A percentile compares a stretch with the other conserved stretches of the same genome.
These are phyloP conservation scores for Corapipo altera DNA, from an alignment of 2,113 vertebrate species.

Conservation along the genomic window DNA sequence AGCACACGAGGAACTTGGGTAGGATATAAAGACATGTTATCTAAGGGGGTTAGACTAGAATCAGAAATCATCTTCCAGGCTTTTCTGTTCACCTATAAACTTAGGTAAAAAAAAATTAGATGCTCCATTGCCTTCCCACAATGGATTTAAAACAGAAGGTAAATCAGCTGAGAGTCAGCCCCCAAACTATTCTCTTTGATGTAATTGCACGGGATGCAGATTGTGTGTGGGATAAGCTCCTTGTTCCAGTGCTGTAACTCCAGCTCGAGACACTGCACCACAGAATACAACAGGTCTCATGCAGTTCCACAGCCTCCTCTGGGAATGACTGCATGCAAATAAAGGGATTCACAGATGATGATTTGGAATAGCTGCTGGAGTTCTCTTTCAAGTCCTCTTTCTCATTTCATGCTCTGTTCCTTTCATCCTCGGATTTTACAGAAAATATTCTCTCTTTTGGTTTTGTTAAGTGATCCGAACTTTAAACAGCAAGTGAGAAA, in stretches of 20 bases:
- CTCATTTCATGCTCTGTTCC: conserved; percentile 61
- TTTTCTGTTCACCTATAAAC: not conserved
- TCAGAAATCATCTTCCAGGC: not conserved
- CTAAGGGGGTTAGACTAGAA: not conserved
- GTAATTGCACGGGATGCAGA: conserved; percentile 16
- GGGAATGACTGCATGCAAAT: conserved; percentile 54
- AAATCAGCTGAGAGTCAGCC: conserved; percentile 6
- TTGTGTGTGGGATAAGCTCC: conserved; percentile 40
- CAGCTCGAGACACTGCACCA: conserved; percentile 2
- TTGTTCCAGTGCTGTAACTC: conserved; percentile 8
- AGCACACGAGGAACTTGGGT: not conserved
- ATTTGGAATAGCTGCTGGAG: not conserved
- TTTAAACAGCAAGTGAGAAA: conserved; percentile 30
- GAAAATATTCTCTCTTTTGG: conserved; percentile 25
- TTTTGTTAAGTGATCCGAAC: conserved; percentile 25
- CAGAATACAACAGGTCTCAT: conserved; percentile 42
- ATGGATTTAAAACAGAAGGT: not conserved
- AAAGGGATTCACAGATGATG: conserved; percentile 16
- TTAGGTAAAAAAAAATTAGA: not conserved
- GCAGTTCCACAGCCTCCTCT: conserved; percentile 22
- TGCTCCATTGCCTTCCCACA: not conserved
- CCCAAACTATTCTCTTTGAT: conserved; percentile 6
- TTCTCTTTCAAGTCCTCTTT: conserved; percentile 53
- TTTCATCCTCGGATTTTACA: conserved; percentile 60
- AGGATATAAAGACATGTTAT: not conserved